phyloP scores from a whole-genome alignment of 2,113 vertebrate species.

The Taurulus bubalis region DNA sequence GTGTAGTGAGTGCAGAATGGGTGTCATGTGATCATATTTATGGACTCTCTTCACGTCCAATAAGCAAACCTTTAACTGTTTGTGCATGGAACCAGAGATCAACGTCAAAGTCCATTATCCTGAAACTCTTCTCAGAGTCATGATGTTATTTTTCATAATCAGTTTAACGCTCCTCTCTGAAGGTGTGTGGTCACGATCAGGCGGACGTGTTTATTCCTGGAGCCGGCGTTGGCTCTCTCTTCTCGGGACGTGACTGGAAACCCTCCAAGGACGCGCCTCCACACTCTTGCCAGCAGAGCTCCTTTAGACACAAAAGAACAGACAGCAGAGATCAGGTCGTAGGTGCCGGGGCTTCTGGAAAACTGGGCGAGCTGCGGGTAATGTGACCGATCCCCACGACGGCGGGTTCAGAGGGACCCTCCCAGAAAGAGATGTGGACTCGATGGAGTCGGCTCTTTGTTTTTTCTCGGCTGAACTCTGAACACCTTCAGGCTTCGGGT shows the following conservation, averaged over 20 bases:
- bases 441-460: too few relatives aligned
- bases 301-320: constrained; percentile 55
- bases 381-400: constrained; percentile 25
- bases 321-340: constrained; percentile 44
- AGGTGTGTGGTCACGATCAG: not conserved
- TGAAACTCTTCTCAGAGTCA: too few relatives aligned
- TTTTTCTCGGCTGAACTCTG: too few relatives aligned
- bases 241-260: constrained; percentile 65
- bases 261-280: constrained; percentile 71
- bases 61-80: too few relatives aligned
- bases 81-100: too few relatives aligned
- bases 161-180: too few relatives aligned
- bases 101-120: too few relatives aligned
- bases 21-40: too few relatives aligned
- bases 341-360: constrained; percentile 55
- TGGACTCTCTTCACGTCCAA: not conserved
- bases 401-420: not conserved
- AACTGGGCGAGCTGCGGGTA: constrained; percentile 9
- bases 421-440: constrained; percentile 29
- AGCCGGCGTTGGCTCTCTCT: constrained; percentile 27
- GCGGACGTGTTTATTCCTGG: constrained; percentile 57
- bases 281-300: constrained; percentile 46
- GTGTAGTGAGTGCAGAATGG: too few relatives aligned
- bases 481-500: too few relatives aligned
- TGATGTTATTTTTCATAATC: too few relatives aligned